Evolutionary conservation across 2,888 invertebrate genomes (phyloP).

Genomic region (Tryphoninae sp.): DNA sequence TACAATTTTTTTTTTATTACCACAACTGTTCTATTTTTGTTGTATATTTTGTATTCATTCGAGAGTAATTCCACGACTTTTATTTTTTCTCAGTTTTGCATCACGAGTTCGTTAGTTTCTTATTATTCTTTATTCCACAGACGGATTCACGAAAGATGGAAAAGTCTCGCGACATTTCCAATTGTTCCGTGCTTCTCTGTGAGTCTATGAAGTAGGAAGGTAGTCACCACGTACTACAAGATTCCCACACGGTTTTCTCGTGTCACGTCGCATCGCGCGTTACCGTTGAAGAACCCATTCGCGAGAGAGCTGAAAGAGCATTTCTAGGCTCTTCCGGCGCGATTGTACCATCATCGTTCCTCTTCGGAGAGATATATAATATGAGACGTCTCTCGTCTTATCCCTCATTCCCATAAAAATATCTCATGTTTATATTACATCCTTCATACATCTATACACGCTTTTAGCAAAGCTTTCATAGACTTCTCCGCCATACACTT

Average conservation of each 20-base stretch:
- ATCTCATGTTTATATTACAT: conserved; percentile 5
- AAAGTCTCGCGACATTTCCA: neutral
- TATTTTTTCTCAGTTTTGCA: neutral
- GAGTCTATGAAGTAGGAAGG: neutral
- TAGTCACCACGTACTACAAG: neutral
- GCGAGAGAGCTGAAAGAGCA: neutral
- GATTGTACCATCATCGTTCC: neutral
- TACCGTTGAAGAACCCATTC: neutral
- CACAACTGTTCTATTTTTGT: too few relatives aligned
- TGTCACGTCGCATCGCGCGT: neutral
- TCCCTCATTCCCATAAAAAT: conserved; percentile 14
- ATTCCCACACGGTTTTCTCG: neutral
- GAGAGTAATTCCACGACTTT: neutral
- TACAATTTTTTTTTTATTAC: too few relatives aligned
- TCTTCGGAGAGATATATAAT: conserved; percentile 3
- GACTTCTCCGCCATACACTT: conserved; percentile 6
- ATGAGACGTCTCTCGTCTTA: conserved; percentile 39
- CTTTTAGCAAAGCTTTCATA: neutral
- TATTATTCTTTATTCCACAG: neutral
- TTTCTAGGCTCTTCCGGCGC: neutral
- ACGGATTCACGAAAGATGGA: neutral
- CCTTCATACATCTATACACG: conserved; percentile 32
- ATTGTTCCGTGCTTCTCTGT: neutral
- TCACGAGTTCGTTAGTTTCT: neutral
- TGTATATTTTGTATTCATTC: too few relatives aligned